phyloP scores from a whole-genome alignment of 35 echinoderm and acorn worm species.

The Patiria miniata region DNA sequence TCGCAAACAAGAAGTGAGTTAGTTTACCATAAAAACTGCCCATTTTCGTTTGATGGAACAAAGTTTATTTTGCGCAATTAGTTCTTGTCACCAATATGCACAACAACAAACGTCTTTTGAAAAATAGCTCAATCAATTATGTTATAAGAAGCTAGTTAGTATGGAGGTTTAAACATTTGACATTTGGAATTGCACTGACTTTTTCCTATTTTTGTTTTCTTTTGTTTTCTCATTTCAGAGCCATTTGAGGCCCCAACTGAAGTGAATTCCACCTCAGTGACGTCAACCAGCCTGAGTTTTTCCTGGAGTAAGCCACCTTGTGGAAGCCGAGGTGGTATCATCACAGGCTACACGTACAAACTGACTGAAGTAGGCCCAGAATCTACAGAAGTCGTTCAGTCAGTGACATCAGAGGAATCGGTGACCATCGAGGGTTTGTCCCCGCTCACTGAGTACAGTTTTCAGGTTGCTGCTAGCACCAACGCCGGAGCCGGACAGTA shows the following conservation, averaged over 20 bases:
- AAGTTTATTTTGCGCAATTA: too few species aligned
- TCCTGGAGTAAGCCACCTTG: conserved; percentile 42
- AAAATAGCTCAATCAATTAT: too few species aligned
- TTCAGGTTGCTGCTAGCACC: conserved; percentile 45
- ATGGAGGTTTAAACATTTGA: too few species aligned
- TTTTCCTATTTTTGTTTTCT: neutral
- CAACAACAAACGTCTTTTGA: too few species aligned
- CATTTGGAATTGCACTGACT: too few species aligned
- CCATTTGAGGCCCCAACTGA: conserved; percentile 31
- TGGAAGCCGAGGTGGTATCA: conserved; percentile 50
- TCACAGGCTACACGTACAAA: conserved; percentile 19
- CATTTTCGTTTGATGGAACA: too few species aligned
- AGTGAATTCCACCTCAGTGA: neutral
- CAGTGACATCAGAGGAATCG: neutral
- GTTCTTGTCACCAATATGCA: too few species aligned
- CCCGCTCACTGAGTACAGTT: conserved; percentile 43
- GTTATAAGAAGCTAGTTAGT: too few species aligned
- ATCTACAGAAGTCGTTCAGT: neutral
- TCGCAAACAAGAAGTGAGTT: too few species aligned
- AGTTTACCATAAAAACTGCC: too few species aligned
- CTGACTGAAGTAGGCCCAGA: neutral
- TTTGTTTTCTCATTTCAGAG: too few species aligned
- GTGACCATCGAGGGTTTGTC: conserved; percentile 11
- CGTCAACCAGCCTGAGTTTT: conserved; percentile 26
- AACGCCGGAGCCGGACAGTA: neutral